Evolutionary conservation across 2,113 vertebrate genomes (phyloP).

Genomic region (Petrocephalus microphthalmus): DNA sequence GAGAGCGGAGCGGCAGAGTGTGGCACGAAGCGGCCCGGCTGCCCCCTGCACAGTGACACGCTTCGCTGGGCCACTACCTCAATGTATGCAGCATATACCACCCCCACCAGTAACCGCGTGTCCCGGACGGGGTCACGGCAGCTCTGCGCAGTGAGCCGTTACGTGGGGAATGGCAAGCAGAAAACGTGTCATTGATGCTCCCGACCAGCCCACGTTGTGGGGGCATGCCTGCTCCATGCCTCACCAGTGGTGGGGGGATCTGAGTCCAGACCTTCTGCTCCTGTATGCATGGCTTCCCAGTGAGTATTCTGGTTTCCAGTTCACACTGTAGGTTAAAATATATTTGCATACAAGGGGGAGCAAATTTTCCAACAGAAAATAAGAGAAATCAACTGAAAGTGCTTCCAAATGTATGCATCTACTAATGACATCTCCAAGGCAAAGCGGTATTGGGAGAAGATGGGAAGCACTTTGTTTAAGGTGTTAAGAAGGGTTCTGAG

Average conservation of each 20-base stretch:
- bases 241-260: not conserved
- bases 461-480: not conserved
- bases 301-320: not conserved
- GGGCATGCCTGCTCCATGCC: not conserved
- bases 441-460: not conserved
- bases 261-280: not conserved
- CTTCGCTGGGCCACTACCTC: not conserved
- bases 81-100: not conserved
- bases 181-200: not conserved
- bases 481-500: not conserved
- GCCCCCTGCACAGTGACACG: not conserved
- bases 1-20: not conserved
- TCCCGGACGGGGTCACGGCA: not conserved
- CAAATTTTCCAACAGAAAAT: not conserved
- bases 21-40: not conserved
- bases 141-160: not conserved
- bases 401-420: not conserved
- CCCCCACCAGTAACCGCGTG: not conserved
- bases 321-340: not conserved
- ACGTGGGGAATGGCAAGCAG: not conserved
- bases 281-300: not conserved
- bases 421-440: not conserved
- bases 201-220: not conserved
- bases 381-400: not conserved
- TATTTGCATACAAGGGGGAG: not conserved